Percentiles rank a stretch among this genome's conserved stretches.
Evolutionary conservation across 2,888 invertebrate species (phyloP).

Genomic region (Boloria euphrosyne): DNA sequence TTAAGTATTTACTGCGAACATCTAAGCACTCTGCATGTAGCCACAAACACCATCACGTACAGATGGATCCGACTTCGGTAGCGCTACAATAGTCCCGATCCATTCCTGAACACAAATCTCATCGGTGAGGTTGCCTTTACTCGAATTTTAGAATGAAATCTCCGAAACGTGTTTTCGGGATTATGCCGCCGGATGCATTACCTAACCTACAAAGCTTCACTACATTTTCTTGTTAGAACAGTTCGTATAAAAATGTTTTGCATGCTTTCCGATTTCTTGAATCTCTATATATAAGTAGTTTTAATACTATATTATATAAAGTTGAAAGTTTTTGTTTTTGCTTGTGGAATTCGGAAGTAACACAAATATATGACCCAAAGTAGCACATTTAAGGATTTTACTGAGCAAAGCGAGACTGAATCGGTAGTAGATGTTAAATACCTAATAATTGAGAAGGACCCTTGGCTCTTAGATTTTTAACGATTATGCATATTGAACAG

Average conservation of each 20-base stretch:
- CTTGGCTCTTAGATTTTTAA: too few species aligned
- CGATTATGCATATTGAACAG: too few species aligned
- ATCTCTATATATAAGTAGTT: not conserved
- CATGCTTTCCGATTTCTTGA: not conserved
- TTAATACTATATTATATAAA: too few species aligned
- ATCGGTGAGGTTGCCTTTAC: slow-evolving; percentile 58
- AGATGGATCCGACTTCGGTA: slow-evolving; percentile 53
- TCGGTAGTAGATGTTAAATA: too few species aligned
- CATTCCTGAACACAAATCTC: slow-evolving; percentile 71
- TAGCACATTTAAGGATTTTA: too few species aligned
- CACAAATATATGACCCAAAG: too few species aligned
- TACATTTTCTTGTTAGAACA: slow-evolving; percentile 32
- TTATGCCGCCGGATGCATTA: slow-evolving; percentile 51
- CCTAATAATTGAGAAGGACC: too few species aligned
- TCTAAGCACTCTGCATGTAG: slow-evolving; percentile 8
- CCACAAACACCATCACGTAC: slow-evolving; percentile 36
- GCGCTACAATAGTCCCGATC: slow-evolving; percentile 67
- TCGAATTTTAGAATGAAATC: slow-evolving; percentile 59
- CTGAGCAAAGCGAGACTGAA: too few species aligned
- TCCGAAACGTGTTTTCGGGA: slow-evolving; percentile 63
- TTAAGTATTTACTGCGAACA: slow-evolving; percentile 3
- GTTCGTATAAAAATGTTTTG: slow-evolving; percentile 13
- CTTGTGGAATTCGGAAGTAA: too few species aligned
- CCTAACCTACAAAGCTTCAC: slow-evolving; percentile 26
- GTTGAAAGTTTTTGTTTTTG: too few species aligned